Base-by-base conservation (phyloP, 2,888 invertebrate species). In the Acleris holmiana region DNA sequence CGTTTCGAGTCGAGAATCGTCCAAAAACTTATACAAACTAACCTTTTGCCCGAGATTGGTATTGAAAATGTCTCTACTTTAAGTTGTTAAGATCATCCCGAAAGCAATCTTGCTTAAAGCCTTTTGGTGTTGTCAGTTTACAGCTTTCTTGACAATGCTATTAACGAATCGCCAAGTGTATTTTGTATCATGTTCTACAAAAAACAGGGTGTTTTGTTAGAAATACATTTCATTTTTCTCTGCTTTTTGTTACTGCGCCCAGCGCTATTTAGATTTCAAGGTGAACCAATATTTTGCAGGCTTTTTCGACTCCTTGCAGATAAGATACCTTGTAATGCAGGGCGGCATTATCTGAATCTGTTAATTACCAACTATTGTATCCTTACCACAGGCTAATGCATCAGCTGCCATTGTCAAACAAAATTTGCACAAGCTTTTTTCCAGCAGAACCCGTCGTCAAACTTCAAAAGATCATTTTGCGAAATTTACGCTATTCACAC, bases 381-480 rank as follows among this genome's bases (percentile, higher is more conserved):
- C 35, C 35, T 10, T 8, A 35, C 46, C 56, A 49, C 35, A 23
- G 55, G 49, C 23, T 65, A 59, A 60, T 60, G 65, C 65, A 65
- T 55, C 60, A 54, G 55, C 65, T 47, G 25, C 49, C 35, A 46
- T 65, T 65, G 65, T 65, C 35, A 65, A 64, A 53, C 47, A 54
- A 59, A 64, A 65, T 55, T 60, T 65, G 60, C 65, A 55, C 59
- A 60, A 59, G 41, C 58, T 58, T 64, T 65, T 64, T 65, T 35
- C 48, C 35, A n/a, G 41, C 40, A 44, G 23, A 54, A 60, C 49
- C 55, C 60, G 55, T 60, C 65, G 65, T 65, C 55, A 55, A 59
- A 60, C 59, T 60, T 65, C 65, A 65, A 65, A 64, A 65, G 60
- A 59, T 60, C 59, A 65, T 60, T 65, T 65, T 29, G 59, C 64